Evolutionary conservation across 2,113 vertebrate genomes (phyloP), one percentile per base, ranked within the genome.

Genomic region (Panthera leo): DNA sequence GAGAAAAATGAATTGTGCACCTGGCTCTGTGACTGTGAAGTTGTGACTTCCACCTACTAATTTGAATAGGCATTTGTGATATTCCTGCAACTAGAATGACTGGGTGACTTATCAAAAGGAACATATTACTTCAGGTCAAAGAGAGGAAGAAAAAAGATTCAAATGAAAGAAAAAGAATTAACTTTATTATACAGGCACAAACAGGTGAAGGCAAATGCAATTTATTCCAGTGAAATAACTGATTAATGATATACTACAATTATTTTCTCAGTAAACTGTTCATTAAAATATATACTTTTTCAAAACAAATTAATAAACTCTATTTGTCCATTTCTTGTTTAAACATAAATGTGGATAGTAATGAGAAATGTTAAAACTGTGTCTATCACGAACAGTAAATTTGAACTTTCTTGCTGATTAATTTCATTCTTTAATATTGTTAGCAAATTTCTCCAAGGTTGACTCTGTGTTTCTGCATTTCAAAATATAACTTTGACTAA

Each of bases 401-500:
- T 25, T 27, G 21, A 83, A n/a, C 9, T 29, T 71, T 82, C 68
- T 91, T 76, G 70, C 29, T 45, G 10, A 13, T 75, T 27, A 58
- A 14, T 89, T 71, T 86, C 25, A 53, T 91, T 84, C 68, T 82
- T 78, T 73, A 91, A 91, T 53, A 39, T 39, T 42, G 10, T 55
- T 82, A 36, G 10, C 5, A 79, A 27, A 55, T 91, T 79, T 86
- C 45, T 61, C 3, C 21, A 68, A 39, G 25, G 25, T 68, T 80
- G 12, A 65, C 18, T 82, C 36, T 88, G 18, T 25, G 58, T 85
- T 89, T 80, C 19, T 31, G 3, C 42, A 86, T 73, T 83, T 96
- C 65, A 86, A 27, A 89, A 93, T 58, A 65, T 51, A 93, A 89
- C 34, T 85, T 48, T 91, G 79, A 78, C 25, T 84, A 90, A 94